Base-by-base conservation (phyloP, 2,113 vertebrate genomes). In the Pitta sordida region DNA sequence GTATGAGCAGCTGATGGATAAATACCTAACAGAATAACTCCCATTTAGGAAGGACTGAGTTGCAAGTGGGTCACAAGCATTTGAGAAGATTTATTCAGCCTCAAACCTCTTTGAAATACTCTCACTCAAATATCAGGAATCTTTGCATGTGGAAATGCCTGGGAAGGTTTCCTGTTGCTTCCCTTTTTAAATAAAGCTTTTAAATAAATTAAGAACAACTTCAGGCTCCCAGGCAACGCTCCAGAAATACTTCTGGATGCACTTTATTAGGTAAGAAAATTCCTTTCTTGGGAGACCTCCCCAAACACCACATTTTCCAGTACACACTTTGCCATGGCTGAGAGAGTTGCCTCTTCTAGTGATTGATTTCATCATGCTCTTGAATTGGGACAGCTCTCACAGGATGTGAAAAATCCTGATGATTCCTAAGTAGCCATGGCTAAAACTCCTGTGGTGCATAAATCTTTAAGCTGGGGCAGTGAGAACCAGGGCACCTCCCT, bases 291-390 rank as follows among this genome's bases (percentile, higher is more conserved):
- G n/a, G 67, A 77, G 13, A 43, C 4, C 9, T 67, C 39, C 46
- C 15, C 12, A 53, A 51, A 53, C 14, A 29, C 7, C 4, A 2
- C 29, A 26, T 53, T 84, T 83, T 52, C 29, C 63, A 49, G 20
- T 1, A 11, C 0, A 2, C 4, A 2, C n/a, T 67, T 53, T n/a
- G 37, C 36, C 46, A 34, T 3, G 59, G 36, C 30, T 53, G 29
- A 49, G 34, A 73, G 21, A 58, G 5, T 14, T 76, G 7, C 19
- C 43, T 58, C 11, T 36, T 26, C 15, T 8, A 52, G 51, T 26
- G 44, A 70, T 0, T 24, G 78, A 86, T 67, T 62, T 93, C 5
- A 18, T 73, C 15, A 12, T 12, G 32, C 1, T 6, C 62, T n/a
- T 43, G 51, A 78, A 48, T 4, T 41, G 10, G 30, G 37, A 55